Conservation (phyloP, 2,797 vertebrate species). For the Tapirus indicus region DNA sequence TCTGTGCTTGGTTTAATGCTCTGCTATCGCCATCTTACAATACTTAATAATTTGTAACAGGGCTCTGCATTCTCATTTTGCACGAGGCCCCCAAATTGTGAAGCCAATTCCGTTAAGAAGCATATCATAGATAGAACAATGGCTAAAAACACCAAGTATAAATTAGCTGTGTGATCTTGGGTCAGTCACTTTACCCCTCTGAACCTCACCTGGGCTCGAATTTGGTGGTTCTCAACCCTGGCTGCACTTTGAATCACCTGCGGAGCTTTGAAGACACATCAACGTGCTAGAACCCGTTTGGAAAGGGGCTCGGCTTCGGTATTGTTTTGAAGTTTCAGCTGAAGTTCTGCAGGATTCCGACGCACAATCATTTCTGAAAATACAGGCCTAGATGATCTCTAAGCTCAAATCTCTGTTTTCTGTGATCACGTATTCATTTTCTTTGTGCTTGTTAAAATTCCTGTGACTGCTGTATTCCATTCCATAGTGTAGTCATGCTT, state of each 20-base stretch:
- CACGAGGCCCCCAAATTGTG: not conserved
- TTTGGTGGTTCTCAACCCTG: not conserved
- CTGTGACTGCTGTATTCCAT: not conserved
- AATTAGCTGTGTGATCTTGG: not conserved
- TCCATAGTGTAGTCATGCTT: not conserved
- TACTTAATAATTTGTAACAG: not conserved
- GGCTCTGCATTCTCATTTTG: not conserved
- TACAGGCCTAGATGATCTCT: not conserved
- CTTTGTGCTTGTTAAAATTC: not conserved
- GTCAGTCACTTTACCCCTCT: no score
- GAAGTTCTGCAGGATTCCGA: not conserved
- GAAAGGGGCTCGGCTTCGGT: not conserved
- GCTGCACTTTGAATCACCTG: not conserved
- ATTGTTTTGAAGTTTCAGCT: not conserved
- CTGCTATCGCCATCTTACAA: not conserved
- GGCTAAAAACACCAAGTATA: no score
- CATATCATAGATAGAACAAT: not conserved
- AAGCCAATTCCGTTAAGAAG: not conserved
- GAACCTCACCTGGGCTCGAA: not conserved
- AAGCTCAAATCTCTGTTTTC: not conserved
- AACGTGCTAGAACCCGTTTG: not conserved
- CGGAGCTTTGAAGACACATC: not conserved
- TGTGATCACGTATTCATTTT: not conserved
- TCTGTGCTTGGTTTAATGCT: not conserved
- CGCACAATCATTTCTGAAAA: not conserved